Conservation (phyloP, 1,140 invertebrate genomes). For the Zaprionus taronus region DNA sequence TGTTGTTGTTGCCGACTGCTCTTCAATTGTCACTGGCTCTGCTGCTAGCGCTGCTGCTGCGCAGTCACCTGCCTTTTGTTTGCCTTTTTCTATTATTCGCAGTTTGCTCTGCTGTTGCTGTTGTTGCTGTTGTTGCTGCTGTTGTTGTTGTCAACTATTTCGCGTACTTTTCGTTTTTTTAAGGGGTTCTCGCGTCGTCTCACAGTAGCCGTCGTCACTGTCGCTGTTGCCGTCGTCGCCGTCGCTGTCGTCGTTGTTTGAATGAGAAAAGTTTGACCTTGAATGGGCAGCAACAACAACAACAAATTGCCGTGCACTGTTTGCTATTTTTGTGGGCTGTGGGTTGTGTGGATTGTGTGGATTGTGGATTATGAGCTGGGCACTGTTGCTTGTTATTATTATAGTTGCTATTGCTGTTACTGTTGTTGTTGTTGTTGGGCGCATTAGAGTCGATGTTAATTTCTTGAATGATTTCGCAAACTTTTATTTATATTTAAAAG, state of each 20-base stretch:
- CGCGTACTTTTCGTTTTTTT: slow-evolving; percentile 57
- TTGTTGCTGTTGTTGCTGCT: not conserved
- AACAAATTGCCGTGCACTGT: slow-evolving; percentile 61
- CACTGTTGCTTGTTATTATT: not conserved
- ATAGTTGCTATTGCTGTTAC: too few species aligned
- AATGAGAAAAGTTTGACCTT: slow-evolving; percentile 82
- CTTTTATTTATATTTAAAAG: slow-evolving; percentile 33
- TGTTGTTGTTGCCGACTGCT: slow-evolving; percentile 14
- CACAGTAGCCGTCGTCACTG: slow-evolving; percentile 18
- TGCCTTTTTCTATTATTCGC: slow-evolving; percentile 34
- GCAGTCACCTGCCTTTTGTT: slow-evolving; percentile 41
- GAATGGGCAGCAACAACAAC: slow-evolving; percentile 56
- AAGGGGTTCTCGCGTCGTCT: slow-evolving; percentile 66
- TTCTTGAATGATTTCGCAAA: slow-evolving; percentile 19
- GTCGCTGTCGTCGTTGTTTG: slow-evolving; percentile 34
- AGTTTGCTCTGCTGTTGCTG: not conserved
- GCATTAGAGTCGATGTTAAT: slow-evolving; percentile 32
- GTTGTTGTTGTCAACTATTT: slow-evolving; percentile 72
- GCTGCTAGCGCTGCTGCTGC: slow-evolving; percentile 14
- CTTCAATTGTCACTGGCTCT: slow-evolving; percentile 5
- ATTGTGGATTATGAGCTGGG: slow-evolving; percentile 7
- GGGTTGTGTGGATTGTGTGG: slow-evolving; percentile 16
- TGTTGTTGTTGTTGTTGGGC: slow-evolving; percentile 8
- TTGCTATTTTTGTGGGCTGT: slow-evolving; percentile 25
- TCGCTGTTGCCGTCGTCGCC: slow-evolving; percentile 32